A percentile compares a stretch with the other conserved stretches of the same genome.
phyloP scores from a whole-genome alignment of 2,797 vertebrate genomes.

The Melopsittacus undulatus region DNA sequence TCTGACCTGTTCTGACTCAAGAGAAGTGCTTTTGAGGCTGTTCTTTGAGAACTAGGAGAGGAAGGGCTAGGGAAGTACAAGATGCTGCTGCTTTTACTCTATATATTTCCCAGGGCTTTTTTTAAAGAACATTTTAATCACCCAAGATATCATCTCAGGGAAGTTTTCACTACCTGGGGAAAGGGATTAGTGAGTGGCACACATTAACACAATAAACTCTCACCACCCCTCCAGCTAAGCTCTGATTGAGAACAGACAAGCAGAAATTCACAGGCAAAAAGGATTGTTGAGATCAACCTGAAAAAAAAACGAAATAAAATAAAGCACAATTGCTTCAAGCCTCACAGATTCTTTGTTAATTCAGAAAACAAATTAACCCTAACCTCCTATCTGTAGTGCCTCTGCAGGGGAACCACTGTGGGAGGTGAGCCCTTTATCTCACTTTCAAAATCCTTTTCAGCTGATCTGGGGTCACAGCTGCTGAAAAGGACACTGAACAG shows the following conservation, averaged over 20 bases:
- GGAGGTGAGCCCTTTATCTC: slow-evolving; percentile 49
- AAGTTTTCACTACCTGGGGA: neutral
- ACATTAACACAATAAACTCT: neutral
- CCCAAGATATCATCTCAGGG: neutral
- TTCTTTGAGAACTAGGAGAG: neutral
- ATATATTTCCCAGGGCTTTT: neutral
- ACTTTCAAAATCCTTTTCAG: slow-evolving; percentile 41
- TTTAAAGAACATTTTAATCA: neutral
- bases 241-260: neutral
- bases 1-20: neutral
- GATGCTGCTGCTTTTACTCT: neutral
- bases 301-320: neutral
- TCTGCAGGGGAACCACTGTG: neutral
- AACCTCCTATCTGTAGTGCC: neutral
- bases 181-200: neutral
- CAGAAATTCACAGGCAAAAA: neutral
- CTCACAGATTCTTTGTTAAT: slow-evolving; percentile 20
- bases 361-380: slow-evolving; percentile 52
- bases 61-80: neutral
- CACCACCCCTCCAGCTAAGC: neutral
- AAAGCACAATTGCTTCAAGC: slow-evolving; percentile 14
- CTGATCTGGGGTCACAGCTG: slow-evolving; percentile 20
- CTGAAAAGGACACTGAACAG: neutral
- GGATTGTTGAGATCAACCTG: neutral
- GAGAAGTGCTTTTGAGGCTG: neutral